phyloP scores from a whole-genome alignment of 2,888 invertebrate genomes.

The Lycocerus yunnanus region DNA sequence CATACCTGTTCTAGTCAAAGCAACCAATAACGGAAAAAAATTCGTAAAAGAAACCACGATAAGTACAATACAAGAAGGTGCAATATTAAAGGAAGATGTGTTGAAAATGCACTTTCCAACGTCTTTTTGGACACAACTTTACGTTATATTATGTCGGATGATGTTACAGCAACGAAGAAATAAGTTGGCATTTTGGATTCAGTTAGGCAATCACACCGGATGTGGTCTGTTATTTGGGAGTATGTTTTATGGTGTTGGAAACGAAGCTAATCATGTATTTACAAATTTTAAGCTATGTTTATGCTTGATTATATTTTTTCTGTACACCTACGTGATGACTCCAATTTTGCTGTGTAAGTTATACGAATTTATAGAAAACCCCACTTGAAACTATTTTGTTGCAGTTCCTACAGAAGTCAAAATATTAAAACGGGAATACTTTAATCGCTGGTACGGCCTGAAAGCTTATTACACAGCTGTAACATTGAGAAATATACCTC shows the following conservation, averaged over 20 bases:
- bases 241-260: neutral
- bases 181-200: neutral
- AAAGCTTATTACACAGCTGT: constrained; percentile 66
- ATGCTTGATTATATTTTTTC: neutral
- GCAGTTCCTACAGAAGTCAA: constrained; percentile 67
- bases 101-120: neutral
- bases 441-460: constrained; percentile 70
- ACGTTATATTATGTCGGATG: neutral
- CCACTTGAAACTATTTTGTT: constrained; percentile 35
- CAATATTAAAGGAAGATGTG: neutral
- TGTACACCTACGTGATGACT: neutral
- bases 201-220: neutral
- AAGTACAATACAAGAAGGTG: neutral
- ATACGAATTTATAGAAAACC: neutral
- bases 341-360: neutral
- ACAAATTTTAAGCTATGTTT: neutral
- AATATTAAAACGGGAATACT: constrained; percentile 65
- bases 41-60: neutral
- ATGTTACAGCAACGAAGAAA: neutral
- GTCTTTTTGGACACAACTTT: neutral
- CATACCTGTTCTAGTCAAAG: neutral
- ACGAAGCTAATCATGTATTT: neutral
- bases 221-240: neutral
- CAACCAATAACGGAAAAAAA: neutral
- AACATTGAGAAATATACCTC: constrained; percentile 61